These are phyloP conservation scores for Gymnobelideus leadbeateri DNA, from an alignment of 2,113 vertebrate species.

Conservation along the genomic window DNA sequence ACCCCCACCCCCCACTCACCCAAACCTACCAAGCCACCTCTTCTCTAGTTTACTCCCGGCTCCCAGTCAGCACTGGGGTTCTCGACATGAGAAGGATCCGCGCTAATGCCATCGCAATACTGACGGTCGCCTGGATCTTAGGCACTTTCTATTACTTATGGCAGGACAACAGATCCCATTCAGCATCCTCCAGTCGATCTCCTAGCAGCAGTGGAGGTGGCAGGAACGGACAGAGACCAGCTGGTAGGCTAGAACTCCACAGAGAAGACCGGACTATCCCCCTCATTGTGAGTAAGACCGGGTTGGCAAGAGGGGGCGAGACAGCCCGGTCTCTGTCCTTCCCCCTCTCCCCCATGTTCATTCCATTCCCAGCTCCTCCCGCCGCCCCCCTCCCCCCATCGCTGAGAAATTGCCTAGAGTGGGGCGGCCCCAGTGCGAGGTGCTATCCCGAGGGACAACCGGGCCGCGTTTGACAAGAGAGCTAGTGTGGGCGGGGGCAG, in stretches of 20 bases:
- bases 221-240: conserved; percentile 84
- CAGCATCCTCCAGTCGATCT: conserved; percentile 86
- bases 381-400: neutral
- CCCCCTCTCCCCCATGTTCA: neutral
- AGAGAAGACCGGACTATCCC: conserved; percentile 94
- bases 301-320: neutral
- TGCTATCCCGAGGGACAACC: neutral
- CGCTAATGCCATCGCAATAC: conserved; percentile 98
- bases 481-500: conserved; percentile 24
- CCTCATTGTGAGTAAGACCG: conserved; percentile 89
- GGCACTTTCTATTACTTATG: conserved; percentile 99
- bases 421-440: neutral
- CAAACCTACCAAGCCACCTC: conserved; percentile 26
- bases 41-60: conserved; percentile 57
- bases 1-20: neutral
- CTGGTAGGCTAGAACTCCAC: conserved; percentile 89
- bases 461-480: neutral
- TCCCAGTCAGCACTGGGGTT: conserved; percentile 75
- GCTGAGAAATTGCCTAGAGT: neutral
- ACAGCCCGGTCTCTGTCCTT: too few relatives aligned
- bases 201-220: conserved; percentile 78
- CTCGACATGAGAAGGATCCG: conserved; percentile 97
- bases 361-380: neutral
- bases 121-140: conserved; percentile 98
- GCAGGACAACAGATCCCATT: conserved; percentile 96